These are phyloP conservation scores for Muraenolepis orangiensis DNA, from an alignment of 2,797 vertebrate genomes.

Conservation along the genomic window DNA sequence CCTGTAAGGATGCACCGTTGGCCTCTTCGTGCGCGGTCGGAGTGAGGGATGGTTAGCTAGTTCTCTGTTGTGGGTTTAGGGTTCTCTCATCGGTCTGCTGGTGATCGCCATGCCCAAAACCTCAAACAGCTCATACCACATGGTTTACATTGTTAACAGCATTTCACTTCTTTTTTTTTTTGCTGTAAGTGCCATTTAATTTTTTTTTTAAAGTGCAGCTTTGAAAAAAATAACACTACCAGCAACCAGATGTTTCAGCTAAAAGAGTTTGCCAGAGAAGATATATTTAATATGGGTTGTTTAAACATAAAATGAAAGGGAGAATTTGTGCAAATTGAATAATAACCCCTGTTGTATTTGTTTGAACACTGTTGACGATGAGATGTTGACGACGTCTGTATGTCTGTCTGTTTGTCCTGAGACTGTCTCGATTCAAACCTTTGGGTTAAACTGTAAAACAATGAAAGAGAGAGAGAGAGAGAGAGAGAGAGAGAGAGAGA, in stretches of 20 bases:
- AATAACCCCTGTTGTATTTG: constrained; percentile 46
- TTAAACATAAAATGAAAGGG: constrained; percentile 29
- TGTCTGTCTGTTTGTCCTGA: not conserved
- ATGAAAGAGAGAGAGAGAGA: constrained; percentile 41
- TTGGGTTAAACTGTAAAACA: constrained; percentile 41
- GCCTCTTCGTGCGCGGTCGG: constrained; percentile 50
- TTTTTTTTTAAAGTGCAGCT: constrained; percentile 77
- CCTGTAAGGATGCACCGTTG: constrained; percentile 60
- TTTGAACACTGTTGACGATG: constrained; percentile 19
- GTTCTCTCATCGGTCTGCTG: constrained; percentile 48
- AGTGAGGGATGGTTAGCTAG: constrained; percentile 39
- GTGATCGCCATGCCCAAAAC: constrained; percentile 41
- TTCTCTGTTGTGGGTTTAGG: constrained; percentile 39
- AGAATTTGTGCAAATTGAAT: constrained; percentile 41
- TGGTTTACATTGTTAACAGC: constrained; percentile 56
- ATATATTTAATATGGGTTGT: constrained; percentile 47
- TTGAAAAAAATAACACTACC: constrained; percentile 66
- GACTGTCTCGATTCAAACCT: constrained; percentile 25
- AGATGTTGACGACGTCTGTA: constrained; percentile 17
- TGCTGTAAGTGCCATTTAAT: constrained; percentile 52
- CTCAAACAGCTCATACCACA: constrained; percentile 48
- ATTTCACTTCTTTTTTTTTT: constrained; percentile 3
- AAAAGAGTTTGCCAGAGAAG: constrained; percentile 41
- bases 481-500: constrained; percentile 38
- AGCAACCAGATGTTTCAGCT: constrained; percentile 70